phyloP scores from a whole-genome alignment of 2,113 vertebrate genomes.

The Oryzias javanicus region DNA sequence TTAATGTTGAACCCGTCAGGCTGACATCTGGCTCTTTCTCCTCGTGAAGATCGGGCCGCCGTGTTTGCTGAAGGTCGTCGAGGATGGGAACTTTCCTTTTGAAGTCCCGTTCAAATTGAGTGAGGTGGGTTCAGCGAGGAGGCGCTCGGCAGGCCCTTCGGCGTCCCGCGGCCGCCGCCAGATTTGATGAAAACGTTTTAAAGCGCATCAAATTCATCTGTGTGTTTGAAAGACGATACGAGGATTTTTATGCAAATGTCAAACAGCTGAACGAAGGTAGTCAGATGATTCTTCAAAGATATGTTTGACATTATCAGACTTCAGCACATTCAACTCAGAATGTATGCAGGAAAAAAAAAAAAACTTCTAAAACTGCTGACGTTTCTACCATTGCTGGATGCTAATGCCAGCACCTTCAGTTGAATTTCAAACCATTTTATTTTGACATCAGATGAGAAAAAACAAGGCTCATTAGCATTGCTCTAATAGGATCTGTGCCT shows the following conservation, averaged over 20 bases:
- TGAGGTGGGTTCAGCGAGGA: slow-evolving; percentile 9
- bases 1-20: background rate
- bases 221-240: no score
- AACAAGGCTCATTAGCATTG: slow-evolving; percentile 76
- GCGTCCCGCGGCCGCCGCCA: slow-evolving; percentile 26
- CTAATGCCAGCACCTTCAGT: slow-evolving; percentile 52
- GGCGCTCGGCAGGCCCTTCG: slow-evolving; percentile 23
- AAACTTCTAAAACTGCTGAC: slow-evolving; percentile 19
- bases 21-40: background rate
- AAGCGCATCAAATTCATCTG: no score
- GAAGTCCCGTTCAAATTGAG: slow-evolving; percentile 43
- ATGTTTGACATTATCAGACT: background rate
- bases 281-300: no score
- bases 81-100: slow-evolving; percentile 39
- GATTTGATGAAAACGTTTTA: slow-evolving; percentile 38
- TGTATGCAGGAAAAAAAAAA: slow-evolving; percentile 2
- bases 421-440: slow-evolving; percentile 57
- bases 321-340: background rate
- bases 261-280: no score
- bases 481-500: slow-evolving; percentile 71
- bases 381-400: slow-evolving; percentile 27
- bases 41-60: slow-evolving; percentile 13
- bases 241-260: no score
- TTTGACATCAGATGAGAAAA: slow-evolving; percentile 70
- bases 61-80: slow-evolving; percentile 32